phyloP scores from a whole-genome alignment of 92 coral and sea anemone genomes.

The Phymanthus crucifer region DNA sequence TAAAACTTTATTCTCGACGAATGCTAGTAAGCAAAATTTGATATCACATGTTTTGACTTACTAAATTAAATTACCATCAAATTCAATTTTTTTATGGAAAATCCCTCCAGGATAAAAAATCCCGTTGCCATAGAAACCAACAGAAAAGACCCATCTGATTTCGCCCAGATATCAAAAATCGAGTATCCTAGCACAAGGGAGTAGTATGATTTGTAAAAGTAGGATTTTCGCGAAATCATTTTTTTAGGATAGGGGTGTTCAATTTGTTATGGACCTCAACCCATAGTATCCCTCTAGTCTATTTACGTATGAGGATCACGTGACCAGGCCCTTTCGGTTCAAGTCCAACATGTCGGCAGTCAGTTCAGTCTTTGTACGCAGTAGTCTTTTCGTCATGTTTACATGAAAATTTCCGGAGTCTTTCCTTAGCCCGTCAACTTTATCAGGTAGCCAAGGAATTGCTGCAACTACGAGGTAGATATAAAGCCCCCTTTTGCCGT shows the following conservation, averaged over 20 bases:
- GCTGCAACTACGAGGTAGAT: conserved; percentile 18
- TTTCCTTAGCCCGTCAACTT: conserved; percentile 40
- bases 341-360: conserved; percentile 50
- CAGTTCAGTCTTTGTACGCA: conserved; percentile 23
- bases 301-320: conserved; percentile 40
- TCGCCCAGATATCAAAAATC: not conserved
- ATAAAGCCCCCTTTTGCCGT: conserved; percentile 22
- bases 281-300: conserved; percentile 21
- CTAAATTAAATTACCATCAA: not conserved
- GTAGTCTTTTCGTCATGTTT: conserved; percentile 54
- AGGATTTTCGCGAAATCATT: not conserved
- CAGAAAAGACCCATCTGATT: not conserved
- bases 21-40: no score
- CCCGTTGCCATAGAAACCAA: conserved; percentile 2
- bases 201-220: not conserved
- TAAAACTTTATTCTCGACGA: no score
- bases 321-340: conserved; percentile 41
- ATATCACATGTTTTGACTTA: no score
- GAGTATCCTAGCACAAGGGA: not conserved
- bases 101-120: not conserved
- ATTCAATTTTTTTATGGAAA: not conserved
- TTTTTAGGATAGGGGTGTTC: conserved; percentile 1
- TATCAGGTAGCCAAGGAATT: conserved; percentile 29
- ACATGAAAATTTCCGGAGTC: conserved; percentile 68
- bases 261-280: not conserved